phyloP scores from a whole-genome alignment of 2,113 vertebrate species.

The Pseudorasbora parva region DNA sequence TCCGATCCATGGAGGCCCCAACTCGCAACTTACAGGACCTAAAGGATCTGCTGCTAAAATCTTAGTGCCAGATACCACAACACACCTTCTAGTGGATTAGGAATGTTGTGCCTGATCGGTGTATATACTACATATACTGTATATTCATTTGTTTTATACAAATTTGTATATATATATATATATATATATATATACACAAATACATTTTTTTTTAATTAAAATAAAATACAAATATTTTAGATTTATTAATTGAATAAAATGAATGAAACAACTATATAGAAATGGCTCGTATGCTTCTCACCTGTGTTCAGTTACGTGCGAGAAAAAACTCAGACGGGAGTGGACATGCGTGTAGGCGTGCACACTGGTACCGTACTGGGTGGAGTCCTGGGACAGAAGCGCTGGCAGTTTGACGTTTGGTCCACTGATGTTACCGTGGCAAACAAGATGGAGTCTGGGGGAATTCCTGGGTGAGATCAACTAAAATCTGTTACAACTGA shows the following conservation, averaged over 20 bases:
- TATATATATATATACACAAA: too few species aligned
- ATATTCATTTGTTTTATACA: too few species aligned
- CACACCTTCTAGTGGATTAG: too few species aligned
- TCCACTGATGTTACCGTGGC: slow-evolving; percentile 95
- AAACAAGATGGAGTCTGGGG: slow-evolving; percentile 96
- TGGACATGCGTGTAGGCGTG: slow-evolving; percentile 97
- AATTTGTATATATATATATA: too few species aligned
- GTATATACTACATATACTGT: too few species aligned
- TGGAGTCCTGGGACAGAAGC: slow-evolving; percentile 93
- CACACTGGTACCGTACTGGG: slow-evolving; percentile 93
- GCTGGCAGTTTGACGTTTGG: slow-evolving; percentile 98
- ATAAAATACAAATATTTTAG: too few species aligned
- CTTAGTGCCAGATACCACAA: too few species aligned
- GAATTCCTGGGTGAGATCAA: slow-evolving; percentile 84
- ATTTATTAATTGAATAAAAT: neutral
- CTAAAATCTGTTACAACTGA: neutral
- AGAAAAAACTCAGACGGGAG: slow-evolving; percentile 89
- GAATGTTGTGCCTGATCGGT: too few species aligned
- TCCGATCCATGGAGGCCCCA: too few species aligned
- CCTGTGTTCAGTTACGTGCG: slow-evolving; percentile 82
- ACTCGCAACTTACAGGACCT: too few species aligned
- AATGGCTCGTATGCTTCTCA: neutral
- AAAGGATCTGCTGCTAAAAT: too few species aligned
- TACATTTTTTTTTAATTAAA: too few species aligned
- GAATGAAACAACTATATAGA: neutral